phyloP scores from a whole-genome alignment of 2,797 vertebrate species.

The Neosalanx taihuensis region DNA sequence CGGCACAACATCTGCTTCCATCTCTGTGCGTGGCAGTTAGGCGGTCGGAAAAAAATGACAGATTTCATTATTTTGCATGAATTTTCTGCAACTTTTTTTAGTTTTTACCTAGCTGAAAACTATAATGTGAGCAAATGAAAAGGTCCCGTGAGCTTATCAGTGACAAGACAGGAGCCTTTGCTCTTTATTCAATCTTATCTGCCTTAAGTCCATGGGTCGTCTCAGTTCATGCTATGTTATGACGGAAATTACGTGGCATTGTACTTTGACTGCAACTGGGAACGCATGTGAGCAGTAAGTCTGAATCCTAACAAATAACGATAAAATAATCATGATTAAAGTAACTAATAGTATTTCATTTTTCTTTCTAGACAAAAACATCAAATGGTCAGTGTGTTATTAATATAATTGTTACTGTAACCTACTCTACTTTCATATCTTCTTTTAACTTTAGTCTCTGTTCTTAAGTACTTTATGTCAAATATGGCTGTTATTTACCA shows the following conservation, averaged over 20 bases:
- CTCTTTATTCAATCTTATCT: slow-evolving; percentile 60
- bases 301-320: slow-evolving; percentile 5
- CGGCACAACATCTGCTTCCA: no score
- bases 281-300: slow-evolving; percentile 36
- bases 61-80: neutral
- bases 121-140: neutral
- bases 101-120: neutral
- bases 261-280: slow-evolving; percentile 62
- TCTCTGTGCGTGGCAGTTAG: no score
- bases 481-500: no score
- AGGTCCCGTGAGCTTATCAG: neutral
- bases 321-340: neutral
- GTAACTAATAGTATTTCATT: neutral
- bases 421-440: no score
- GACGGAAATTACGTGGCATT: slow-evolving; percentile 67
- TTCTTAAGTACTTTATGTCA: no score
- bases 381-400: no score
- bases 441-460: no score
- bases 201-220: slow-evolving; percentile 45
- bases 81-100: neutral
- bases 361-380: no score
- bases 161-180: slow-evolving; percentile 17
- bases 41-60: no score
- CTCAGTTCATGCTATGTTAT: slow-evolving; percentile 34
- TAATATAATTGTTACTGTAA: no score